Evolutionary conservation across 2,113 vertebrate species (phyloP).

Genomic region (Myiagra hebetior): DNA sequence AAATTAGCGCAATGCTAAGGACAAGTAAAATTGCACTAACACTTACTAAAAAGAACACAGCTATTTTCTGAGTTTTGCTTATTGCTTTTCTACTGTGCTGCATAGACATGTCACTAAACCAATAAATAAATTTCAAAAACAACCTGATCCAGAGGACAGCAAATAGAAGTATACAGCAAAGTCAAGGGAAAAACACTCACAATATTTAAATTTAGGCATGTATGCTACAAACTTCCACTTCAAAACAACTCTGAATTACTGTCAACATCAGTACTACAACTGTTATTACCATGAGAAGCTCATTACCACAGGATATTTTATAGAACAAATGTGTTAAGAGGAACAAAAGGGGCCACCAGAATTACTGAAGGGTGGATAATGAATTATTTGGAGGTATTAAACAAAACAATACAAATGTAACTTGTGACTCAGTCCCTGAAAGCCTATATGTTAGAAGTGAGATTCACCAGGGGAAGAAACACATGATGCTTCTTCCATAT

Average conservation of each 20-base stretch:
- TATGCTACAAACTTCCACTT: background rate
- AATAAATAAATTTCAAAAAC: slow-evolving; percentile 26
- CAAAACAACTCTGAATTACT: slow-evolving; percentile 6
- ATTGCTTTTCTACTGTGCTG: slow-evolving; percentile 12
- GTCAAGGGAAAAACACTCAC: background rate
- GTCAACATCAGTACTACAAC: background rate
- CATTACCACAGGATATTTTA: background rate
- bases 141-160: background rate
- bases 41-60: background rate
- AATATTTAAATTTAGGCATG: background rate
- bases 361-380: background rate
- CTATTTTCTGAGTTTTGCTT: slow-evolving; percentile 41
- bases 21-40: slow-evolving; percentile 19
- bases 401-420: background rate
- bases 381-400: background rate
- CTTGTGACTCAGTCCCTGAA: background rate
- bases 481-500: background rate
- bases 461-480: background rate
- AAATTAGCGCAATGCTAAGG: slow-evolving; percentile 59
- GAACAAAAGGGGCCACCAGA: background rate
- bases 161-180: background rate
- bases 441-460: background rate
- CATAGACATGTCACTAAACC: background rate
- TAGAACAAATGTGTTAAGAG: background rate
- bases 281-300: background rate